These are phyloP conservation scores for Spea bombifrons DNA, from an alignment of 2,113 vertebrate species.

Conservation along the genomic window DNA sequence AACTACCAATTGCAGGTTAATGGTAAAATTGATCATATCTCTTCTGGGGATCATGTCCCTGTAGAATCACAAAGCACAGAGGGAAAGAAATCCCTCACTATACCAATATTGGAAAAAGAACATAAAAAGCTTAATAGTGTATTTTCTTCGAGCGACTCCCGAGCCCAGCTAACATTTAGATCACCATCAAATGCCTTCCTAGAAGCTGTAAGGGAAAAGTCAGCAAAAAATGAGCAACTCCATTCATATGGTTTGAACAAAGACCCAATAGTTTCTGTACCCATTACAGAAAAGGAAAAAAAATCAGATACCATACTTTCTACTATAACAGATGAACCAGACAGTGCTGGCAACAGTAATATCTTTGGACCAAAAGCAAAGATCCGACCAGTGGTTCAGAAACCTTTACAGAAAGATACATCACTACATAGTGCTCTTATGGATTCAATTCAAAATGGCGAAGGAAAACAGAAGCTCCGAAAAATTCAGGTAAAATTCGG, in stretches of 20 bases:
- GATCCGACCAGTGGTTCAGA: constrained; percentile 79
- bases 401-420: constrained; percentile 75
- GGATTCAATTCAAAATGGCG: constrained; percentile 85
- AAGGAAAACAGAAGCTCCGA: constrained; percentile 77
- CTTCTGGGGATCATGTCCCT: constrained; percentile 35
- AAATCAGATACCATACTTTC: constrained; percentile 2
- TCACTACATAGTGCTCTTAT: constrained; percentile 85
- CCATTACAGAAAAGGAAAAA: constrained; percentile 46
- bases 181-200: background rate
- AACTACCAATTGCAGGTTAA: background rate
- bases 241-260: background rate
- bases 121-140: background rate
- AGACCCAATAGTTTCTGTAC: background rate
- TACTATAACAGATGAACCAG: constrained; percentile 35
- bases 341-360: constrained; percentile 49
- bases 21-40: background rate
- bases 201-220: constrained; percentile 46
- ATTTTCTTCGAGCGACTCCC: constrained; percentile 1
- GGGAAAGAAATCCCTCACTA: constrained; percentile 35
- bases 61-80: constrained; percentile 45
- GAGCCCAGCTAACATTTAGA: constrained; percentile 15
- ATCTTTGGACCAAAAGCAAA: constrained; percentile 88
- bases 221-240: constrained; percentile 2
- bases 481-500: constrained; percentile 82
- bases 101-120: constrained; percentile 34